phyloP scores from a whole-genome alignment of 2,797 vertebrate genomes.

The Heteromormyrus szaboi region DNA sequence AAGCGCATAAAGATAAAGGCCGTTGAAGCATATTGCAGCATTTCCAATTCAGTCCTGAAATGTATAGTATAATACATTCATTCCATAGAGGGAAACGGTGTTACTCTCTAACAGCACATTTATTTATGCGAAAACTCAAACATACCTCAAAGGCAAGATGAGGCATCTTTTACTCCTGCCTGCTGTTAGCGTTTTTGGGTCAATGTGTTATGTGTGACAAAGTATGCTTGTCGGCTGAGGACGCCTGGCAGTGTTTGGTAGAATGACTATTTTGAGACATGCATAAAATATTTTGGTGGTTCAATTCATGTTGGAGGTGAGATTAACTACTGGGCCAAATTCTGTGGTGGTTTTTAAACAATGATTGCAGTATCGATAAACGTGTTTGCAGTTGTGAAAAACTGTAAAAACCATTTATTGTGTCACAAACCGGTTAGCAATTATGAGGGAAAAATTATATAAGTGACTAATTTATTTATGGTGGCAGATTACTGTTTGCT shows the following conservation, averaged over 20 bases:
- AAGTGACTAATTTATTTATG: not conserved
- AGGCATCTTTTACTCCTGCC: not conserved
- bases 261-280: not conserved
- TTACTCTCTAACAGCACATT: not conserved
- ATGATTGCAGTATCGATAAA: not conserved
- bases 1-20: not conserved
- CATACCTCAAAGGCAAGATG: not conserved
- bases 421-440: not conserved
- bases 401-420: not conserved
- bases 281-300: not conserved
- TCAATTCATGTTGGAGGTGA: not conserved
- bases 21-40: not conserved
- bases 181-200: not conserved
- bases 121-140: not conserved
- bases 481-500: not conserved
- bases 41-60: not conserved
- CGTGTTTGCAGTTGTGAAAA: not conserved
- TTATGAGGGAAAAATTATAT: not conserved
- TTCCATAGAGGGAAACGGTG: not conserved
- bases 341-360: not conserved
- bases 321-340: not conserved
- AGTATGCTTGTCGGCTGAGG: not conserved
- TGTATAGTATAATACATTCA: not conserved
- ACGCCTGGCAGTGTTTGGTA: not conserved
- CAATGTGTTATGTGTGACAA: not conserved